Percentiles rank a stretch among this genome's conserved stretches.
phyloP scores from a whole-genome alignment of 23 tunicate species.

The Phallusia fumigata region DNA sequence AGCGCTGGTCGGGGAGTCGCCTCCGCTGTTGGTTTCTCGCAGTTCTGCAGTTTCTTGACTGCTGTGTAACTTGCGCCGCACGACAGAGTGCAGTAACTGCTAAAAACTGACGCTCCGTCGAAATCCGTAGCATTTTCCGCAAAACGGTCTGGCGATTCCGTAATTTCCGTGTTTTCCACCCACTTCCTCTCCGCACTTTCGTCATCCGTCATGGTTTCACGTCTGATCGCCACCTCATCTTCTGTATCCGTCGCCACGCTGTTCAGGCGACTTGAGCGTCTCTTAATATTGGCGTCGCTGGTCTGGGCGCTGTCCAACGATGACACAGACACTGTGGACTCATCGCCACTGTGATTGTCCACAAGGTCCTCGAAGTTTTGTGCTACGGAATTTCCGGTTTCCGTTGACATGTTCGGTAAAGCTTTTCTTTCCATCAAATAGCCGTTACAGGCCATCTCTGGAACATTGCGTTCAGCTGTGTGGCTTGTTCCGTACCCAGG shows the following conservation, averaged over 20 bases:
- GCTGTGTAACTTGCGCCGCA: not conserved
- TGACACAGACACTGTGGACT: slow-evolving; percentile 23
- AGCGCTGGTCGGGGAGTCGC: not conserved
- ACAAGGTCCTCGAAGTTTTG: not conserved
- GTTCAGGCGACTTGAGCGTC: not conserved
- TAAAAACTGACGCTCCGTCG: not conserved
- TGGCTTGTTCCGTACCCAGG: too few species aligned
- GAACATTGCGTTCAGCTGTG: not conserved
- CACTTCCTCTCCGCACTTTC: not conserved
- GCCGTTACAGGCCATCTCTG: too few species aligned
- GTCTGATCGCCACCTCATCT: not conserved
- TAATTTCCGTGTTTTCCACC: not conserved
- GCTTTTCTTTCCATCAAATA: not conserved
- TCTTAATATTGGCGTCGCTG: not conserved
- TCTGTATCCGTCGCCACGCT: not conserved
- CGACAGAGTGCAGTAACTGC: not conserved
- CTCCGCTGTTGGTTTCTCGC: not conserved
- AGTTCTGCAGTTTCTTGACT: too few species aligned
- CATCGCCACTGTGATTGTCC: not conserved
- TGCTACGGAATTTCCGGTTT: not conserved
- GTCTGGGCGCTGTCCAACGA: slow-evolving; percentile 11
- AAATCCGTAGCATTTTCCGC: not conserved
- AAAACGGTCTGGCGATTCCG: not conserved
- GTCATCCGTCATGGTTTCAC: too few species aligned
- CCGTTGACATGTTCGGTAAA: not conserved